Evolutionary conservation across 2,797 vertebrate genomes (phyloP).

Genomic region (Borostomias antarcticus): DNA sequence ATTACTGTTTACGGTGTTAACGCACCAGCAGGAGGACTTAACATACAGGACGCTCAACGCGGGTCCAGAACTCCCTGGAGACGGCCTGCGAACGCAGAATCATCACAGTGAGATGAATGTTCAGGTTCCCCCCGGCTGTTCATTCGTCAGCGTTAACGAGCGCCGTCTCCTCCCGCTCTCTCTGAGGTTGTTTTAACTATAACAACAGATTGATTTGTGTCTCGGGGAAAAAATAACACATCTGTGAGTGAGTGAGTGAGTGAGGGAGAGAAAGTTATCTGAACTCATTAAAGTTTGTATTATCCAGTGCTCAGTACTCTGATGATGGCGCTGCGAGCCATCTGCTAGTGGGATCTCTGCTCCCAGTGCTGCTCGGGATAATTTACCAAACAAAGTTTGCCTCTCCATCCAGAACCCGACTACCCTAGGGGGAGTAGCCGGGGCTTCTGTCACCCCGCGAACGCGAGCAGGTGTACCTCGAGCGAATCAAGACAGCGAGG

Average conservation of each 20-base stretch:
- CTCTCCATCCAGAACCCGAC: conserved; percentile 56
- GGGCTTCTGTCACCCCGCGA: conserved; percentile 44
- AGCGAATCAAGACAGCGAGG: conserved; percentile 53
- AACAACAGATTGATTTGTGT: conserved; percentile 72
- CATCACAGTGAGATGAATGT: conserved; percentile 57
- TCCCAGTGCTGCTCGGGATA: conserved; percentile 64
- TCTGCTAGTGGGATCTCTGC: conserved; percentile 72
- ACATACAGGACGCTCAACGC: conserved; percentile 18
- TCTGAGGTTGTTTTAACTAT: conserved; percentile 72
- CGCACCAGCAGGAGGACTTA: conserved; percentile 1
- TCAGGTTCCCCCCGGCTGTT: conserved; percentile 48
- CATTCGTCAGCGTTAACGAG: conserved; percentile 72
- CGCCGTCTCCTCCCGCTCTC: conserved; percentile 57
- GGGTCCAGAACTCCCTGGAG: conserved; percentile 27
- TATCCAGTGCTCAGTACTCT: conserved; percentile 73
- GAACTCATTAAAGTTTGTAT: conserved; percentile 81
- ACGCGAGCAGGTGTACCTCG: conserved; percentile 54
- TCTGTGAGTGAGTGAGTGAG: conserved; percentile 58
- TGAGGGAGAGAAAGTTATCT: conserved; percentile 70
- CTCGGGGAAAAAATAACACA: conserved; percentile 54
- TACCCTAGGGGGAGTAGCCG: conserved; percentile 29
- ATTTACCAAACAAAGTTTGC: conserved; percentile 75
- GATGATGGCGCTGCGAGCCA: conserved; percentile 74
- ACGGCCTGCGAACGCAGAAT: conserved; percentile 42
- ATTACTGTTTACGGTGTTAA: too few relatives aligned